These are phyloP conservation scores for Ochlodes sylvanus DNA, from an alignment of 2,888 invertebrate species.

Conservation along the genomic window DNA sequence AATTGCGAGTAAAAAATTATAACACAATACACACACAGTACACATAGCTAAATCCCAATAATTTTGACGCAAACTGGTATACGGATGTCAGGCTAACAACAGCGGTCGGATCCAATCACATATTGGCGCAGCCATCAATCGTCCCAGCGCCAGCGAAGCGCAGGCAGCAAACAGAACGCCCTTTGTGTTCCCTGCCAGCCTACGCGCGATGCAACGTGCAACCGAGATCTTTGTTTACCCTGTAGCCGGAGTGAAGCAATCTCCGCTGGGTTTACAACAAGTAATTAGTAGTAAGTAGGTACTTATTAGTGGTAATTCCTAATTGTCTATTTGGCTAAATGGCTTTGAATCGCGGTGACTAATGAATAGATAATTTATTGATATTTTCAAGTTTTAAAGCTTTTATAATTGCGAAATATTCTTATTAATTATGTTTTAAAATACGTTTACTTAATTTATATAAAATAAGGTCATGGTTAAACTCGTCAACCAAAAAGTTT, in stretches of 20 bases:
- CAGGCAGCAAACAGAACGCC: constrained; percentile 9
- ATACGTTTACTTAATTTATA: too few relatives aligned
- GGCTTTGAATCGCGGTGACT: too few relatives aligned
- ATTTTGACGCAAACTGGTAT: background rate
- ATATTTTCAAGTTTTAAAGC: too few relatives aligned
- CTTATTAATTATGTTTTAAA: too few relatives aligned
- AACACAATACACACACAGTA: background rate
- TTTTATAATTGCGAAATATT: too few relatives aligned
- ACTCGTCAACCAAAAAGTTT: too few relatives aligned
- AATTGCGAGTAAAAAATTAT: too few relatives aligned
- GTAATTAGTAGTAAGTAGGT: too few relatives aligned
- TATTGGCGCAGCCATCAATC: constrained; percentile 25
- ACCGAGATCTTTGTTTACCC: background rate
- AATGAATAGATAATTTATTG: too few relatives aligned
- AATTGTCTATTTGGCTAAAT: too few relatives aligned
- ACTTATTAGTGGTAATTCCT: too few relatives aligned
- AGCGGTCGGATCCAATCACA: constrained; percentile 18
- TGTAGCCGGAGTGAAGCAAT: background rate
- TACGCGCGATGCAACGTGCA: constrained; percentile 2
- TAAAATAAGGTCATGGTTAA: too few relatives aligned
- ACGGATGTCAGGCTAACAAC: constrained; percentile 1
- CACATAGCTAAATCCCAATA: background rate
- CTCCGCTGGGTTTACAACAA: background rate
- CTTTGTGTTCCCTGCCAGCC: constrained; percentile 20
- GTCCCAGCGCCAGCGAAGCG: constrained; percentile 20